A percentile compares a stretch with the other conserved stretches of the same genome.
Conservation (phyloP, 2,888 invertebrate species). For the Sarcophaga caerulescens region DNA sequence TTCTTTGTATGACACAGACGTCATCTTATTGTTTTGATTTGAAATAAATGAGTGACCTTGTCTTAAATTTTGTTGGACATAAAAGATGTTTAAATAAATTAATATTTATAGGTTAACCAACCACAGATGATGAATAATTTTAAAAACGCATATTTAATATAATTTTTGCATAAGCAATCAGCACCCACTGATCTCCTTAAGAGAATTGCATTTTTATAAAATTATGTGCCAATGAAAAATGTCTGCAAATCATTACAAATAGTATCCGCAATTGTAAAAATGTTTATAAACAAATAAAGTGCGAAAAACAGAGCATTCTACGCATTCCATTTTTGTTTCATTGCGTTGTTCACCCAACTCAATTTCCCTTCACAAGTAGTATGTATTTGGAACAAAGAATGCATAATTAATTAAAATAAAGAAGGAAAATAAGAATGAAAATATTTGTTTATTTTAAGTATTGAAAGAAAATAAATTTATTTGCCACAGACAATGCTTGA, state of each 20-base stretch:
- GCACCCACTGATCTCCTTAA: no score
- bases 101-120: not conserved
- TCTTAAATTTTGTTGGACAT: not conserved
- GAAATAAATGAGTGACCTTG: not conserved
- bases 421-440: not conserved
- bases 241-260: no score
- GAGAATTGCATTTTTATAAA: no score
- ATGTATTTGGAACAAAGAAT: slow-evolving; percentile 49
- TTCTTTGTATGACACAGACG: not conserved
- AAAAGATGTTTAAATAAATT: not conserved
- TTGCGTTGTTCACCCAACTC: not conserved
- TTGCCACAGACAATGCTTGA: not conserved
- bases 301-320: no score
- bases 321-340: not conserved
- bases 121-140: no score
- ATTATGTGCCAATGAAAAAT: no score
- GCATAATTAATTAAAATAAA: not conserved
- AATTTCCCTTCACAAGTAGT: not conserved
- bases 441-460: not conserved
- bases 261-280: no score
- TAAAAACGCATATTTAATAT: no score
- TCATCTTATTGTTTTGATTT: no score
- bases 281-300: no score
- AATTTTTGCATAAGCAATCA: no score
- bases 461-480: not conserved